Evolutionary conservation across 2,113 vertebrate species (phyloP).

Genomic region (Callipepla californica): DNA sequence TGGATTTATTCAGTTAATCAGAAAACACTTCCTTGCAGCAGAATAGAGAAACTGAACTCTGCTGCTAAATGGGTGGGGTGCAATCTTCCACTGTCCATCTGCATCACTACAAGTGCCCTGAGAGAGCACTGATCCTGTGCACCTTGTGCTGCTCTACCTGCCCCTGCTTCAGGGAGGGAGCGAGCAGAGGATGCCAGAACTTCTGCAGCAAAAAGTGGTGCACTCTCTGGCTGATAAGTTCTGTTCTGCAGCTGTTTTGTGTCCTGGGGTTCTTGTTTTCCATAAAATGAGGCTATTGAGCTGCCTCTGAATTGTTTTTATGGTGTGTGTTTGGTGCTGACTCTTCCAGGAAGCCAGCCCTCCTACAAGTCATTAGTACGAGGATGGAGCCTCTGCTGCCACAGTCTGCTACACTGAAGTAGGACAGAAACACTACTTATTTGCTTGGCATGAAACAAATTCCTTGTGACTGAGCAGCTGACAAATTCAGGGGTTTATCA

Average conservation of each 20-base stretch:
- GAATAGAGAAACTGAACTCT: constrained; percentile 24
- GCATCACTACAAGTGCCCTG: background rate
- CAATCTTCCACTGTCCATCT: background rate
- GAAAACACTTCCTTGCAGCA: constrained; percentile 13
- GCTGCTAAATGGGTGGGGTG: background rate
- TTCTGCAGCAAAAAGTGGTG: background rate
- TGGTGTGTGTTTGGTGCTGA: background rate
- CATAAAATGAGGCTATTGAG: constrained; percentile 7
- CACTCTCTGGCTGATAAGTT: constrained; percentile 29
- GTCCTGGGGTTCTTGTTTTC: background rate
- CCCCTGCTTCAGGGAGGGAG: background rate
- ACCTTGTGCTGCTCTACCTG: background rate
- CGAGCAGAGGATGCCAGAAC: background rate
- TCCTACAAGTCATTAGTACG: background rate
- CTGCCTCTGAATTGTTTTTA: background rate
- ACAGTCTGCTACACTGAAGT: background rate
- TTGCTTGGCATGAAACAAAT: background rate
- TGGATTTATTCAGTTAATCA: constrained; percentile 24
- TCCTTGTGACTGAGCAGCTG: background rate
- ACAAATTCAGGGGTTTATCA: background rate
- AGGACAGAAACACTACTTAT: background rate
- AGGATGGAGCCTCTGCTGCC: background rate
- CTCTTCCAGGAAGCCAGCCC: background rate
- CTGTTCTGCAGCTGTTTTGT: background rate
- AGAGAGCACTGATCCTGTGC: background rate